phyloP scores from a whole-genome alignment of 2,888 invertebrate species.

The Pandemis corylana region DNA sequence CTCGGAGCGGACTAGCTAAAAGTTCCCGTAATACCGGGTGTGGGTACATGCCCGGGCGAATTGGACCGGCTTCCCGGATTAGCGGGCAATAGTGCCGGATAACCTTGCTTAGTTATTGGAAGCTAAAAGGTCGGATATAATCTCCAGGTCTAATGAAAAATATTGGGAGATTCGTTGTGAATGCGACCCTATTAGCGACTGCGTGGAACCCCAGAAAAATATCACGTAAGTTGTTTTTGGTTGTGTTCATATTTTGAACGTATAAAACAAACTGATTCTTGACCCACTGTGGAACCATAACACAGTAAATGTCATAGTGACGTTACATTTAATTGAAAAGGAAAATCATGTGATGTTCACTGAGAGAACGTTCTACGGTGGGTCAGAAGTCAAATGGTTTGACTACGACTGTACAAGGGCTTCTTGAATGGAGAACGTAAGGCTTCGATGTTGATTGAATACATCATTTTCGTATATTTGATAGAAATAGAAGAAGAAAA shows the following conservation, averaged over 20 bases:
- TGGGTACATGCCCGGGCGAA: constrained; percentile 35
- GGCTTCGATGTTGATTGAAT: no score
- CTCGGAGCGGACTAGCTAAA: constrained; percentile 13
- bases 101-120: constrained; percentile 36
- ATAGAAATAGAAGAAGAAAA: no score
- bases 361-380: no score
- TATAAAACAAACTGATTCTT: no score
- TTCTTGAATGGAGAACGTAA: no score
- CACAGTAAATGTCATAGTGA: no score
- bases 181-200: constrained; percentile 32
- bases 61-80: constrained; percentile 41
- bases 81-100: constrained; percentile 10
- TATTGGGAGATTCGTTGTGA: constrained; percentile 34
- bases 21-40: constrained; percentile 41
- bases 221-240: not conserved
- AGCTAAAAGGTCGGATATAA: constrained; percentile 41
- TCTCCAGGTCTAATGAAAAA: constrained; percentile 40
- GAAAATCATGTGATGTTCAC: no score
- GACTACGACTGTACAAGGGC: no score
- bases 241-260: not conserved
- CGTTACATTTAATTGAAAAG: no score
- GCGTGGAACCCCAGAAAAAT: constrained; percentile 6
- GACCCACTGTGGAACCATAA: no score
- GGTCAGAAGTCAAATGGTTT: no score
- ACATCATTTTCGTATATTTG: no score